Evolutionary conservation across 2,888 invertebrate species (phyloP).

Genomic region (Brachynemurus nebulosus): DNA sequence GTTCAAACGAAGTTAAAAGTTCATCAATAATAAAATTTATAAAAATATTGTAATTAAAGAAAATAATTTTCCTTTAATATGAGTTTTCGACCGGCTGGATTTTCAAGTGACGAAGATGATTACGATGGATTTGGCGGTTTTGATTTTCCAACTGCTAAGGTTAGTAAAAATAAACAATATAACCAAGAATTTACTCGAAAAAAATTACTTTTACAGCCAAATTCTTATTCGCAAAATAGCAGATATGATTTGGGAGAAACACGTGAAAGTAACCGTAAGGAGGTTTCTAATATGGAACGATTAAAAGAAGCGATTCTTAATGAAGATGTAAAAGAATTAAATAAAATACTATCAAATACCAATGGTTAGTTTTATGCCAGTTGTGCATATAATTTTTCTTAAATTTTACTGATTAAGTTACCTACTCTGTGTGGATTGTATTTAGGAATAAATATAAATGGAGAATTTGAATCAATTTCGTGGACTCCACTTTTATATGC

Average conservation of each 20-base stretch:
- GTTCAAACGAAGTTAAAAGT: too few relatives aligned
- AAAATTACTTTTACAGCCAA: background rate
- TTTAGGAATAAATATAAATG: conserved; percentile 26
- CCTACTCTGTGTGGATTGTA: background rate
- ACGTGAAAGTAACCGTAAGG: background rate
- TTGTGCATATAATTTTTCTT: too few relatives aligned
- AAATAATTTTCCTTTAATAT: too few relatives aligned
- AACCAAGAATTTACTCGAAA: background rate
- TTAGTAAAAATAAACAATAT: background rate
- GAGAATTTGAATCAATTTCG: conserved; percentile 33
- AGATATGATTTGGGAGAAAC: background rate
- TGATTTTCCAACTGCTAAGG: conserved; percentile 5
- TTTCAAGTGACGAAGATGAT: conserved; percentile 21
- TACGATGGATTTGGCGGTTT: conserved; percentile 14
- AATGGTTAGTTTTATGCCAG: conserved; percentile 23
- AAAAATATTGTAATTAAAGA: too few relatives aligned
- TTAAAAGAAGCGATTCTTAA: conserved; percentile 33
- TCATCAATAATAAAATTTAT: too few relatives aligned
- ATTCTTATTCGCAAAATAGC: too few relatives aligned
- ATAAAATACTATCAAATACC: conserved; percentile 18
- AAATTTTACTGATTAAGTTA: too few relatives aligned
- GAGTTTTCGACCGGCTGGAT: conserved; percentile 18
- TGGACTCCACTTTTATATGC: conserved; percentile 49
- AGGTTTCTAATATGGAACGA: conserved; percentile 7
- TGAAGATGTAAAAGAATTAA: conserved; percentile 28